Base-by-base conservation (phyloP, 2,113 vertebrate species). In the Labrus mixtus region DNA sequence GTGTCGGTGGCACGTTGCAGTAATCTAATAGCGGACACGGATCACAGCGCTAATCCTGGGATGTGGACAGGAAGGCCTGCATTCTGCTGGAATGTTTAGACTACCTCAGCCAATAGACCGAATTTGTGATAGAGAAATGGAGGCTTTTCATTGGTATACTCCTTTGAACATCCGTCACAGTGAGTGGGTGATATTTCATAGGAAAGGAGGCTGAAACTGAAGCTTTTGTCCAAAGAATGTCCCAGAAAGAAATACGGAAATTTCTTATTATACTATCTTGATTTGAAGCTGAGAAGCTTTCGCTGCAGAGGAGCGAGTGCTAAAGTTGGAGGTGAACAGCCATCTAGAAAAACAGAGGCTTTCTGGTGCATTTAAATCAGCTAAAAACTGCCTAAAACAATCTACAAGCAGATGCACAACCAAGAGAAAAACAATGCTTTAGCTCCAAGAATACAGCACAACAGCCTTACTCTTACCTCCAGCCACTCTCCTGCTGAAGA, bases 401-500 rank as follows among this genome's bases (percentile, higher is more conserved):
- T 6, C 29, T 33, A 10, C 22, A 54, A 22, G 65, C 53, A 64
- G n/a, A 53, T 9, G 13, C 29, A 33, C 4, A 3, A 6, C 4
- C 29, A 33, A 23, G 37, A 1, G 13, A 46, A 46, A 41, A 11
- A 41, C 1, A 1, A 11, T 41, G 39, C 39, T 41, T 37, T 11
- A 10, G 55, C 62, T 33, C 13, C 53, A 60, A 58, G n/a, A n/a
- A n/a, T n/a, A 48, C 36, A 45, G 46, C 1, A 68, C 36, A 8
- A 5, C 45, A 36, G 8, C 9, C 39, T 13, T 55, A 2, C 8
- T 13, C 73, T 93, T 93, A 99, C 98, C 97, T 96, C 96, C 96
- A 98, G 17, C 91, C 92, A 59, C 67, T 75, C 87, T 98, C 96
- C 83, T 93, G 94, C 65, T 97, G 92, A 75, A 99, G 68, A 69